Percentiles rank a stretch among this genome's conserved stretches.
Evolutionary conservation across 2,888 invertebrate species (phyloP).

Genomic region (Mesorhabditis belari): DNA sequence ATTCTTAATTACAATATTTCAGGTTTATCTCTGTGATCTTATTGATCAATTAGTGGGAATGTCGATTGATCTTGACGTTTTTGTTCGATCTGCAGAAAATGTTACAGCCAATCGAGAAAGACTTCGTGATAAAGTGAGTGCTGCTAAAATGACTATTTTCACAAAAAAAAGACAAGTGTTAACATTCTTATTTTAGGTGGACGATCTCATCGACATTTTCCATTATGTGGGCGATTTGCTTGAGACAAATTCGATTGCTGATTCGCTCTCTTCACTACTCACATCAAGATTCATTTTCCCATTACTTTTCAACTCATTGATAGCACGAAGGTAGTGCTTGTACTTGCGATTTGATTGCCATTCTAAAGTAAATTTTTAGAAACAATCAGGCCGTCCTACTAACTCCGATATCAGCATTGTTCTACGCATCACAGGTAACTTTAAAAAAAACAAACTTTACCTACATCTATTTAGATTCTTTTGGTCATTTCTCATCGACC

Average conservation of each 20-base stretch:
- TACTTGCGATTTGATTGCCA: neutral
- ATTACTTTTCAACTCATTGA: slow-evolving; percentile 20
- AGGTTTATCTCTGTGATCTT: slow-evolving; percentile 94
- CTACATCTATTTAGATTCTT: neutral
- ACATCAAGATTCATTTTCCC: slow-evolving; percentile 20
- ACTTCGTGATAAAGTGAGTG: slow-evolving; percentile 37
- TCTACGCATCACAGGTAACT: slow-evolving; percentile 42
- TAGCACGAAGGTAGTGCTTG: slow-evolving; percentile 7
- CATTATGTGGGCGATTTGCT: slow-evolving; percentile 34
- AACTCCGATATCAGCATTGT: slow-evolving; percentile 42
- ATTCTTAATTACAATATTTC: slow-evolving; percentile 58
- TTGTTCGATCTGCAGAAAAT: slow-evolving; percentile 80
- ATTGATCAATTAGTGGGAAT: slow-evolving; percentile 99
- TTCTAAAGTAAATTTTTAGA: neutral
- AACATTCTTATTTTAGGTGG: slow-evolving; percentile 58
- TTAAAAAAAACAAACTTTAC: neutral
- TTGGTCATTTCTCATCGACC: slow-evolving; percentile 20
- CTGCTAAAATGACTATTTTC: too few species aligned
- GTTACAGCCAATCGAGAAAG: slow-evolving; percentile 64
- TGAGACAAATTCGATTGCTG: slow-evolving; percentile 21
- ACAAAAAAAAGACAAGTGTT: neutral
- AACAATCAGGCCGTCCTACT: slow-evolving; percentile 37
- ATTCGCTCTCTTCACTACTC: slow-evolving; percentile 15
- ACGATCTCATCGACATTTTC: slow-evolving; percentile 69
- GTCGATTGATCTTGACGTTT: slow-evolving; percentile 85